Base-by-base conservation (phyloP, 2,888 invertebrate species). In the Oligia strigilis region DNA sequence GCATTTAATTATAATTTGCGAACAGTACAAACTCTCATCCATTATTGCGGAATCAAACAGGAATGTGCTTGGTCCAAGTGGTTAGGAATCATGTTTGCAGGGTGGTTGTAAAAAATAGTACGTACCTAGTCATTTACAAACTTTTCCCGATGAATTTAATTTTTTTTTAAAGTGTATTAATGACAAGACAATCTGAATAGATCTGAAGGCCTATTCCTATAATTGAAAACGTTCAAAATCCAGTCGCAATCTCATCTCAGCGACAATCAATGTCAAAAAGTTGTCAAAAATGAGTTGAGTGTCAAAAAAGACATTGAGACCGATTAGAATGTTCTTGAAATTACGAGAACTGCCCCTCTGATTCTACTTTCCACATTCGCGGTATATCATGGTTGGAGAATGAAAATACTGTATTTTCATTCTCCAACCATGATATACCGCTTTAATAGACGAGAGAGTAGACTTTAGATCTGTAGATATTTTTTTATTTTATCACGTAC, bases 1-100 rank as follows among this genome's bases (percentile, higher is more conserved):
- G 81, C 65, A 82, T 88, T 87, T 84, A 81, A 87, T 82, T 87
- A 80, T 70, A 77, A 81, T 77, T 85, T 66, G 76, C 69, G 17
- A 70, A 69, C 76, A 73, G 67, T n/a, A 78, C 66, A 70, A 60
- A 72, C 81, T 65, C 82, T 78, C 79, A 76, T 82, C 46, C 66
- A 81, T 88, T 88, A 84, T 78, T 81, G 75, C n/a, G 29, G 67
- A 81, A 84, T 87, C 84, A 71, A 82, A 81, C 75, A 64, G 62
- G 36, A 80, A 73, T 81, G 40, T 46, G 49, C 1, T 29, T 69
- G 84, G 80, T 81, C 69, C 69, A 81, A 81, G 55, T 77, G 2
- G 19, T 40, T 19, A 4, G 1, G 40, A 8, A 36, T 8, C 6
- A 9, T 17, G 36, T 36, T 8, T 5, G 14, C 14, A 0, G 29